A percentile compares a stretch with the other conserved stretches of the same genome.
phyloP scores from a whole-genome alignment of 2,797 vertebrate genomes.

The Enteromius viviparus region DNA sequence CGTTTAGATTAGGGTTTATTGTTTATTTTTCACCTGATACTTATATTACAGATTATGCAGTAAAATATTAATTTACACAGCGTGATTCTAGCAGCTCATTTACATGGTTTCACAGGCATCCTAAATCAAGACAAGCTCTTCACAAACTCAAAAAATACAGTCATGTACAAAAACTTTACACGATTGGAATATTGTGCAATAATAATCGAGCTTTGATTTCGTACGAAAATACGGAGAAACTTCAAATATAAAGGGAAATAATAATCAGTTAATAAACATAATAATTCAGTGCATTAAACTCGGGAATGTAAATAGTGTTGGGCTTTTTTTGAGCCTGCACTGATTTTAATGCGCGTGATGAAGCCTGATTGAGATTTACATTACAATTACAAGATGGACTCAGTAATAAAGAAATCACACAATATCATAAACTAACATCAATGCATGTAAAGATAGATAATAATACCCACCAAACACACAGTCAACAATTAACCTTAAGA shows the following conservation, averaged over 20 bases:
- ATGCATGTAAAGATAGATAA: background rate
- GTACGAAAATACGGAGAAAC: background rate
- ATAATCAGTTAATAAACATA: background rate
- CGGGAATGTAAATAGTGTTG: background rate
- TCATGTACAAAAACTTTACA: background rate
- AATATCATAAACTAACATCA: background rate
- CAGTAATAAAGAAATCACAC: background rate
- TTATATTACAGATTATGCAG: background rate
- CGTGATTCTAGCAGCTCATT: background rate
- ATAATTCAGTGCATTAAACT: background rate
- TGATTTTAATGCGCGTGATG: background rate
- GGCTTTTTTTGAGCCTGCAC: background rate
- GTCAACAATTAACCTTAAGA: background rate
- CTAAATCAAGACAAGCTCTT: background rate
- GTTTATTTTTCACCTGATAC: background rate
- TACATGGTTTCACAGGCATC: background rate
- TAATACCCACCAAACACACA: background rate
- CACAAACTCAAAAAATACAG: background rate
- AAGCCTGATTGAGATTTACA: background rate
- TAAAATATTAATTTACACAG: background rate
- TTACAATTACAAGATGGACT: background rate
- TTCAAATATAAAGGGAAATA: background rate
- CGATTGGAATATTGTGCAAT: background rate
- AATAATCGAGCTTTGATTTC: background rate
- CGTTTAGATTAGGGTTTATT: background rate